Evolutionary conservation across 2,888 invertebrate genomes (phyloP).

Genomic region (Acrobasis consociella): DNA sequence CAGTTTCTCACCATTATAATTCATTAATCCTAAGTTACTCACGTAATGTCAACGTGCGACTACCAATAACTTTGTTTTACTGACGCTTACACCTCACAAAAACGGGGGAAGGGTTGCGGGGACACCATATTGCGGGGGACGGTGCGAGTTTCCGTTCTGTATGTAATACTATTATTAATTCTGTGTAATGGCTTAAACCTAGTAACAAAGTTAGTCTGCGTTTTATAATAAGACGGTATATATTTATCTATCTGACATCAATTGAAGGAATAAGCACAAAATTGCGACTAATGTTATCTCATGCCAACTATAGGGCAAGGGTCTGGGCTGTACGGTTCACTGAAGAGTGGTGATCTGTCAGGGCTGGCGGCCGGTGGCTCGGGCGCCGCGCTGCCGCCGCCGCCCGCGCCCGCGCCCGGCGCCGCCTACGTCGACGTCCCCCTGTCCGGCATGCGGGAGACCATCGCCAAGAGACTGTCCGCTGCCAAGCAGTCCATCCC

Average conservation of each 20-base stretch:
- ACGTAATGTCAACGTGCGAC: too few species aligned
- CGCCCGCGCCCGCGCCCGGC: conserved; percentile 68
- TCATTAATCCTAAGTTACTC: too few species aligned
- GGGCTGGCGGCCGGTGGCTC: conserved; percentile 47
- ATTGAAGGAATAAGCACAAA: background rate
- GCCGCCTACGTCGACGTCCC: conserved; percentile 89
- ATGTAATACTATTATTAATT: too few species aligned
- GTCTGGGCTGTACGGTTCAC: conserved; percentile 91
- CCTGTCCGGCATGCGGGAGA: conserved; percentile 90
- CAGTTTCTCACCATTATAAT: too few species aligned
- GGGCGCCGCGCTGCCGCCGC: conserved; percentile 43
- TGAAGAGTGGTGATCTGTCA: conserved; percentile 91
- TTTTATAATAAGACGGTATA: too few species aligned
- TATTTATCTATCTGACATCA: background rate
- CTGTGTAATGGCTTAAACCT: too few species aligned
- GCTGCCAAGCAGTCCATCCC: conserved; percentile 97
- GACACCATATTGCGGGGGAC: too few species aligned
- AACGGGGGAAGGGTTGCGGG: too few species aligned
- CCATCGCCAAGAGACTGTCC: conserved; percentile 94
- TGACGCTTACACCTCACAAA: too few species aligned
- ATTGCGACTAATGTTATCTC: conserved; percentile 31
- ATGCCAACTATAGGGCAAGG: conserved; percentile 82
- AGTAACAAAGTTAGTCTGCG: too few species aligned
- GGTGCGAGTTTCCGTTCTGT: too few species aligned
- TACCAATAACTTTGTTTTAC: too few species aligned